Conservation (phyloP, 2,797 vertebrate genomes). For the Trematocara caparti region DNA sequence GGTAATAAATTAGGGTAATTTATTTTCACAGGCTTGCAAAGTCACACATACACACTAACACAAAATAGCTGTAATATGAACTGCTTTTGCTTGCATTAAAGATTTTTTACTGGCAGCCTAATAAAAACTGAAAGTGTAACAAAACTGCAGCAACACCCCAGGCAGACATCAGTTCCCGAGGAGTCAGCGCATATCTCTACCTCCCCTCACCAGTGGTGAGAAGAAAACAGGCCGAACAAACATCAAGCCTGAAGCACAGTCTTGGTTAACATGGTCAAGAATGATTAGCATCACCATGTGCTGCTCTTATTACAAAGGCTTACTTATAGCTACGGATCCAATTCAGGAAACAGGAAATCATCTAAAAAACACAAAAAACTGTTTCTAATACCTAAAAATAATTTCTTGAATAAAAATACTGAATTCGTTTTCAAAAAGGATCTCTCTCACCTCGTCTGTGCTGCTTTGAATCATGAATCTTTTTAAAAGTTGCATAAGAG, state of each 20-base stretch:
- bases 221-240: constrained; percentile 8
- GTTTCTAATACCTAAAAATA: background rate
- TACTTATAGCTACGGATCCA: background rate
- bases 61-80: background rate
- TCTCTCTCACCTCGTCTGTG: fast-evolving
- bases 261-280: constrained; percentile 23
- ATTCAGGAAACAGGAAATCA: background rate
- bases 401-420: background rate
- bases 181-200: constrained; percentile 16
- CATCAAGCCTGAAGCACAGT: constrained; percentile 24
- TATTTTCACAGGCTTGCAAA: fast-evolving
- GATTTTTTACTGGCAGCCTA: background rate
- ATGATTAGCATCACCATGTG: constrained; percentile 37
- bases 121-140: constrained; percentile 9
- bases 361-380: background rate
- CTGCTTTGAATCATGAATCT: background rate
- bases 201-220: background rate
- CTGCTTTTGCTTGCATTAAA: background rate
- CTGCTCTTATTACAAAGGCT: constrained; percentile 2
- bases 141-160: background rate
- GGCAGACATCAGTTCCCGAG: constrained; percentile 13
- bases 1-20: background rate
- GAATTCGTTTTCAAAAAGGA: background rate
- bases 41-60: background rate
- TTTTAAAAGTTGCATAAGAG: background rate